Conservation (phyloP, 2,797 vertebrate species). For the Choloepus didactylus region DNA sequence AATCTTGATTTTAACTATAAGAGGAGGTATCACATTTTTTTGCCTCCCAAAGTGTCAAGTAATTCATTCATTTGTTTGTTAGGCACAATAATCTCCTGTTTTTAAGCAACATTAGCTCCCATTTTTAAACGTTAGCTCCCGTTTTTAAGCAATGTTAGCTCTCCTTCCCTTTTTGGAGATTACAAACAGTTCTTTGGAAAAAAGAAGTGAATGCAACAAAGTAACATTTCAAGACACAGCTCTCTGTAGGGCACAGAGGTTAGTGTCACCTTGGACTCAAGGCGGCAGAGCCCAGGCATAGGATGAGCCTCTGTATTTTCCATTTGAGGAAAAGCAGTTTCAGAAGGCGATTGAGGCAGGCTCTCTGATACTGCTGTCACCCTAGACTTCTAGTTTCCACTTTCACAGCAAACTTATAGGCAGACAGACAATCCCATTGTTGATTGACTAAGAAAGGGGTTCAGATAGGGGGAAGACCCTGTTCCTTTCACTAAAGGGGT, state of each 20-base stretch:
- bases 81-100: background rate
- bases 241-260: background rate
- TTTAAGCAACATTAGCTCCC: background rate
- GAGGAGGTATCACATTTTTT: background rate
- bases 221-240: background rate
- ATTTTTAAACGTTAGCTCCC: no score
- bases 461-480: accelerated
- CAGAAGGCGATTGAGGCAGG: background rate
- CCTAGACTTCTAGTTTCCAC: background rate
- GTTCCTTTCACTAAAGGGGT: background rate
- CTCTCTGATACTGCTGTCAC: background rate
- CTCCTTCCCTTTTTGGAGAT: conserved; percentile 12
- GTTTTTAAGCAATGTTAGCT: no score
- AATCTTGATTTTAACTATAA: background rate
- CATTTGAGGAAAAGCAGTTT: background rate
- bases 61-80: background rate
- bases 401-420: background rate
- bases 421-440: background rate
- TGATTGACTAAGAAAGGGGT: background rate
- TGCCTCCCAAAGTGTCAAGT: background rate
- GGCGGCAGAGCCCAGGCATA: background rate
- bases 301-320: background rate
- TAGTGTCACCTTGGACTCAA: background rate
- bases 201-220: background rate
- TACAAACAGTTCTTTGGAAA: background rate